Conservation (phyloP, 2,113 vertebrate species). For the Tichodroma muraria region DNA sequence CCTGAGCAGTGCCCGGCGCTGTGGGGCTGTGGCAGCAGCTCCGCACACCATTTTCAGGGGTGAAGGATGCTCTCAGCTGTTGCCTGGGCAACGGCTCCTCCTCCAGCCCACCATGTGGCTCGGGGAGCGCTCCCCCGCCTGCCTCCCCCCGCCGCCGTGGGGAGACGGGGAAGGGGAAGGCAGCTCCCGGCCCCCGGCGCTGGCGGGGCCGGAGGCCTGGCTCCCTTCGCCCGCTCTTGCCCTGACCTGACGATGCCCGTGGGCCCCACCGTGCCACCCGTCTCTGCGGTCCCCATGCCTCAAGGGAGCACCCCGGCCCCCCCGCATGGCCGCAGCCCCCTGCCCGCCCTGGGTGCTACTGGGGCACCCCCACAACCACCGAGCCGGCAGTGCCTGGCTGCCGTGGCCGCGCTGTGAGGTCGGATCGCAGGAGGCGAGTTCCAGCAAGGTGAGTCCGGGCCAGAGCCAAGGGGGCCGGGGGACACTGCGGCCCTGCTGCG, state of each 20-base stretch:
- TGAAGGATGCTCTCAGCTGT: conserved; percentile 59
- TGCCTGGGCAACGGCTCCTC: conserved; percentile 61
- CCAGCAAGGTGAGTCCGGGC: conserved; percentile 25
- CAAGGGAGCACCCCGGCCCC: background rate
- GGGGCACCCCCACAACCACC: background rate
- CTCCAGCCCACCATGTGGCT: conserved; percentile 54
- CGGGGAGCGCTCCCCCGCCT: conserved; percentile 32
- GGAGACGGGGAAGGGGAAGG: conserved; percentile 37
- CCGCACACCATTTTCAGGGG: conserved; percentile 1
- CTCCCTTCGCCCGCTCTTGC: background rate
- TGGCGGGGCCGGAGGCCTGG: conserved; percentile 15
- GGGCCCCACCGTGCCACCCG: background rate
- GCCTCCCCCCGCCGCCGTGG: conserved; percentile 20
- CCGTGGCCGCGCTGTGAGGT: background rate
- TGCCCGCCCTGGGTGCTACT: background rate
- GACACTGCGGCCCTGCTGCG: background rate
- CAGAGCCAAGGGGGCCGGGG: background rate
- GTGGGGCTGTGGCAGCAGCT: background rate
- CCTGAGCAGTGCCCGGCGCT: background rate
- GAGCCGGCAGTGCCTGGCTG: background rate
- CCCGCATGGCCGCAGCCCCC: conserved; percentile 24
- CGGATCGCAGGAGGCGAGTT: background rate
- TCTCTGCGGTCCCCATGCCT: background rate
- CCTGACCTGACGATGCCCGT: background rate
- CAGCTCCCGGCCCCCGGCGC: conserved; percentile 35